phyloP scores from a whole-genome alignment of 1,140 invertebrate species.

The Leptinotarsa defecta region DNA sequence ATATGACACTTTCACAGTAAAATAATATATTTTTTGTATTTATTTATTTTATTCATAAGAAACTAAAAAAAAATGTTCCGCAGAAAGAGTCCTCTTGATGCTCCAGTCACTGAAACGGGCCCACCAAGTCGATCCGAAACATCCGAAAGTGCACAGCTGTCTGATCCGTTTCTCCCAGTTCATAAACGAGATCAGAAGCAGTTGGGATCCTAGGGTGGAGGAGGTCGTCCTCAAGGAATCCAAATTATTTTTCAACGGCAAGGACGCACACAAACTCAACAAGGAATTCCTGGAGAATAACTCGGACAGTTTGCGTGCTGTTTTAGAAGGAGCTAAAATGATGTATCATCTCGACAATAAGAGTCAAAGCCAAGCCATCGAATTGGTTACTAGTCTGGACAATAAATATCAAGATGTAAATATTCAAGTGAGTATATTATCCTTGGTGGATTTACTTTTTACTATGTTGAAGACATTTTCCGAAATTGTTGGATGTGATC shows the following conservation, averaged over 20 bases:
- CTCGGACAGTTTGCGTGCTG: constrained; percentile 67
- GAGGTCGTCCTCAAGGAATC: constrained; percentile 79
- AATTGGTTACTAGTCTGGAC: constrained; percentile 66
- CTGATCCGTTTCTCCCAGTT: constrained; percentile 75
- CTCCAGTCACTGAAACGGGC: constrained; percentile 89
- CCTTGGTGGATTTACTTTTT: no score
- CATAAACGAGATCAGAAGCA: constrained; percentile 55
- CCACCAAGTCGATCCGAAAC: constrained; percentile 69
- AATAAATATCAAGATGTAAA: constrained; percentile 63
- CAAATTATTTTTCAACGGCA: constrained; percentile 65
- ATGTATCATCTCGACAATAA: constrained; percentile 69
- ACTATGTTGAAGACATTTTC: no score
- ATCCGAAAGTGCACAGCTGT: constrained; percentile 85
- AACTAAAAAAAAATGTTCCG: constrained; percentile 70
- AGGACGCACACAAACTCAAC: constrained; percentile 70
- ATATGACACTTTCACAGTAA: no score
- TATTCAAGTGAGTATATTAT: constrained; percentile 58
- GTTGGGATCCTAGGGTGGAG: constrained; percentile 66
- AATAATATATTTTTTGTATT: no score
- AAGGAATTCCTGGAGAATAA: constrained; percentile 70
- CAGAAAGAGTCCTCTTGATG: constrained; percentile 83
- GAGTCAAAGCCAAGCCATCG: constrained; percentile 65
- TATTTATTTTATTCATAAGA: no score
- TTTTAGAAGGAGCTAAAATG: constrained; percentile 74
- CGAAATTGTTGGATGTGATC: no score